These are phyloP conservation scores for Centruroides sculpturatus DNA, from an alignment of 1,140 invertebrate species.

Conservation along the genomic window DNA sequence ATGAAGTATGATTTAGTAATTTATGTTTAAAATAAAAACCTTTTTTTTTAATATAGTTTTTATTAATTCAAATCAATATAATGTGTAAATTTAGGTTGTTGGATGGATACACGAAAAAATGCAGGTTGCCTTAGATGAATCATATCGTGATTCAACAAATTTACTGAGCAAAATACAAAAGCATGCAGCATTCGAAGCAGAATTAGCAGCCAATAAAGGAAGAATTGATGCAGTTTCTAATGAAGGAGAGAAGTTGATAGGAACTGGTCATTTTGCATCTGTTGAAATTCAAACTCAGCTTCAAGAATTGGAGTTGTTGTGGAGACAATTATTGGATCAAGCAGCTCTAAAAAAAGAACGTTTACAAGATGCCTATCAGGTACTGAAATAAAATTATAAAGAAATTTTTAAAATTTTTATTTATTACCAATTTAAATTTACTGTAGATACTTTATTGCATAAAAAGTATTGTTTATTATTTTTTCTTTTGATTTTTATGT, in stretches of 20 bases:
- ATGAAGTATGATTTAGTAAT: slow-evolving; percentile 40
- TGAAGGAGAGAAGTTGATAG: slow-evolving; percentile 69
- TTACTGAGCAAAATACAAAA: slow-evolving; percentile 94
- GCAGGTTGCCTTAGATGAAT: slow-evolving; percentile 81
- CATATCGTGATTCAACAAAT: slow-evolving; percentile 81
- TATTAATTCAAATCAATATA: no score
- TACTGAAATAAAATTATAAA: slow-evolving; percentile 11
- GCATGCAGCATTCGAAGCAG: slow-evolving; percentile 88
- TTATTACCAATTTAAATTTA: no score
- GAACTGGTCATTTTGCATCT: slow-evolving; percentile 74
- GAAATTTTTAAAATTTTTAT: no score
- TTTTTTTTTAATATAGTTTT: no score
- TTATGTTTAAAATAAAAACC: no score
- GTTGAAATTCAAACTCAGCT: slow-evolving; percentile 70
- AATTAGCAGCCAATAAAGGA: slow-evolving; percentile 77
- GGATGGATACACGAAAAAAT: slow-evolving; percentile 87
- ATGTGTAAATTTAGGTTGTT: slow-evolving; percentile 36
- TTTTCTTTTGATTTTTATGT: no score
- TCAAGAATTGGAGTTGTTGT: slow-evolving; percentile 62
- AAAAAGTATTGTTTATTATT: no score
- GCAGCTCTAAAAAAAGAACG: slow-evolving; percentile 73
- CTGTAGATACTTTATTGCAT: no score
- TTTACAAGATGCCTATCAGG: slow-evolving; percentile 75
- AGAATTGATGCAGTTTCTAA: slow-evolving; percentile 63
- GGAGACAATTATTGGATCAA: slow-evolving; percentile 56